A percentile compares a stretch with the other conserved stretches of the same genome.
Evolutionary conservation across 1,140 invertebrate genomes (phyloP).

Genomic region (Ostrea edulis): DNA sequence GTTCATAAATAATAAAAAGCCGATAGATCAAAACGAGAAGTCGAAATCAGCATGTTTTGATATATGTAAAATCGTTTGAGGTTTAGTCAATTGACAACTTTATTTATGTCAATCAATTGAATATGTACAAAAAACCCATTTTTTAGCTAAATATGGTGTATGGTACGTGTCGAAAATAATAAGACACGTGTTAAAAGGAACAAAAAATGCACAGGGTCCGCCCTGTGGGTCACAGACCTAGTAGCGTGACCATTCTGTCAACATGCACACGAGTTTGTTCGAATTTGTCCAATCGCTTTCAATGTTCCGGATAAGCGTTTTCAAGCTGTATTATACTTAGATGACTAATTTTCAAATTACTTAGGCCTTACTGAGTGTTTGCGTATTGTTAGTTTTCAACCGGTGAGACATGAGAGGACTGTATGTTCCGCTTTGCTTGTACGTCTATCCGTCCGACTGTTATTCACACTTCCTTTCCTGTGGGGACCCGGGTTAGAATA

Average conservation of each 20-base stretch:
- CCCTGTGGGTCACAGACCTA: not conserved
- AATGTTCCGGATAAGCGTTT: not conserved
- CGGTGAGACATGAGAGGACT: no score
- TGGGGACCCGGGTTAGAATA: no score
- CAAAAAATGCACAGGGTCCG: not conserved
- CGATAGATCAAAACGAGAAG: not conserved
- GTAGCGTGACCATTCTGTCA: constrained; percentile 17
- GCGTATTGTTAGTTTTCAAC: no score
- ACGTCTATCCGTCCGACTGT: no score
- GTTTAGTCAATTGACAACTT: constrained; percentile 26
- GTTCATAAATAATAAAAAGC: constrained; percentile 31
- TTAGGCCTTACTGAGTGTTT: no score
- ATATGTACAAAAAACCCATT: not conserved
- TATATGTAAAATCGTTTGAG: constrained; percentile 1
- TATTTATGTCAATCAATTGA: constrained; percentile 27
- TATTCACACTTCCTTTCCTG: no score
- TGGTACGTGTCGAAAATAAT: not conserved
- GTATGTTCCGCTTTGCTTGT: no score
- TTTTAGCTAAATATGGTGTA: not conserved
- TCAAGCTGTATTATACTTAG: not conserved
- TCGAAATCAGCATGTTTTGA: constrained; percentile 4
- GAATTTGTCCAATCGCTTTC: not conserved
- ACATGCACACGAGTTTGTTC: constrained; percentile 19
- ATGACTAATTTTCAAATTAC: no score
- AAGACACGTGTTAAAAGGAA: not conserved